Conservation (phyloP, 2,113 vertebrate genomes). For the Halcyon malimbica region DNA sequence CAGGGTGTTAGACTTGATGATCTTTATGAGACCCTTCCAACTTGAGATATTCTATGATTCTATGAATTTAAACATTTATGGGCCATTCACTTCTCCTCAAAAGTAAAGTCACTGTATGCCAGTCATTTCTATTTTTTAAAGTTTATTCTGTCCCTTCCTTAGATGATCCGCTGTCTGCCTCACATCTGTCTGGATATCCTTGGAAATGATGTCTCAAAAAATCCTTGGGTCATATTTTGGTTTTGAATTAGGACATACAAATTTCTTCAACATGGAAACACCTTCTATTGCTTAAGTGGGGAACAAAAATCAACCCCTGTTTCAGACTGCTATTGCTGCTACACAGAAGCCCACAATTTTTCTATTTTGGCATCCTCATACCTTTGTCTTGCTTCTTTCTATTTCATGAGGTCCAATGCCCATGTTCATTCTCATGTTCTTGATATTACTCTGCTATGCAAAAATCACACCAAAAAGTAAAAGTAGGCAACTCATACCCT, state of each 20-base stretch:
- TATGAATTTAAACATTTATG: not conserved
- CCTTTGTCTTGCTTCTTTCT: not conserved
- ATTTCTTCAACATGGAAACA: not conserved
- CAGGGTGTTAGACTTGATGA: not conserved
- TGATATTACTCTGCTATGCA: not conserved
- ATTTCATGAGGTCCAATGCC: not conserved
- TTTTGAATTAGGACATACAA: not conserved
- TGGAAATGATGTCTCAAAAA: not conserved
- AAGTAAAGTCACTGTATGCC: not conserved
- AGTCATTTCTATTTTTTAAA: not conserved
- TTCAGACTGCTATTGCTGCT: not conserved
- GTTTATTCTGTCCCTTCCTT: not conserved
- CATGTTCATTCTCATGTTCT: not conserved
- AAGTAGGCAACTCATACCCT: not conserved
- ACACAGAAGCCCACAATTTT: not conserved
- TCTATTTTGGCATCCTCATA: not conserved
- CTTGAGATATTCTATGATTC: not conserved
- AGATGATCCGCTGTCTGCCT: not conserved
- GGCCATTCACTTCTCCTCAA: not conserved
- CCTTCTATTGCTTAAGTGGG: not conserved
- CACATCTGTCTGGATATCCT: not conserved
- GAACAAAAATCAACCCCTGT: not conserved
- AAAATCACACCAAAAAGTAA: not conserved
- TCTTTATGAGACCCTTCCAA: not conserved
- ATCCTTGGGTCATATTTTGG: not conserved